Evolutionary conservation across 2,797 vertebrate species (phyloP), one percentile per base, ranked within the genome.

Genomic region (Nasua narica): DNA sequence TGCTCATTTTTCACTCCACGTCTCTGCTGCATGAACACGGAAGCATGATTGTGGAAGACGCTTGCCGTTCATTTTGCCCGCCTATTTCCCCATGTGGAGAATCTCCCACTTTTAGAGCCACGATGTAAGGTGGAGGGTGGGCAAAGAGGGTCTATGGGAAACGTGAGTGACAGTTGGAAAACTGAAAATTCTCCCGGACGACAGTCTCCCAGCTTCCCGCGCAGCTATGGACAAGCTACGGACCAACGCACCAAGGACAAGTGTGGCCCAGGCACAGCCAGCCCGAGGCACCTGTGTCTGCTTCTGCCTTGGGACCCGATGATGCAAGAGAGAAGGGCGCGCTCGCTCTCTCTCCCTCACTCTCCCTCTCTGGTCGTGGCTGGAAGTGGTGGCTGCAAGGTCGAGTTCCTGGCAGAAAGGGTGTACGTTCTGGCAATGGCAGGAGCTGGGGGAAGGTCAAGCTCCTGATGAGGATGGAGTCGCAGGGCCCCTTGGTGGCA

Each of bases 151-250:
- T 25, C n/a, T 58, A n/a, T 83, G 54, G 58, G 9, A 82, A 93
- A 18, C 0, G 56, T 46, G 79, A 72, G n/a, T 29, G 58, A 52
- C 0, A 7, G 56, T 1, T 54, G 52, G 60, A 16, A 65, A n/a
- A 65, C 3, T 65, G 60, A 65, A 16, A 65, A n/a, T 65, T 65
- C 32, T 65, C 60, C 60, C 60, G 60, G 60, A 65, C n/a, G 32
- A n/a, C n/a, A n/a, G 19, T 87, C 74, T 95, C 87, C 54, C 27
- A 72, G 92, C 78, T 50, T 96, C 93, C 94, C 83, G 97, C 94
- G 93, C 91, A 95, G 76, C 84, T 95, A 87, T 2, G 72, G 25
- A 23, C 54, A 56, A 56, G 54, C 19, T 23, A 23, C 9, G 54
- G 54, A 56, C 54, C 54, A 21, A 23, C 7, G 54, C 54, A 56